Evolutionary conservation across 1,140 invertebrate genomes (phyloP), one percentile per base, ranked within the genome.

Genomic region (Drosophila punjabiensis): DNA sequence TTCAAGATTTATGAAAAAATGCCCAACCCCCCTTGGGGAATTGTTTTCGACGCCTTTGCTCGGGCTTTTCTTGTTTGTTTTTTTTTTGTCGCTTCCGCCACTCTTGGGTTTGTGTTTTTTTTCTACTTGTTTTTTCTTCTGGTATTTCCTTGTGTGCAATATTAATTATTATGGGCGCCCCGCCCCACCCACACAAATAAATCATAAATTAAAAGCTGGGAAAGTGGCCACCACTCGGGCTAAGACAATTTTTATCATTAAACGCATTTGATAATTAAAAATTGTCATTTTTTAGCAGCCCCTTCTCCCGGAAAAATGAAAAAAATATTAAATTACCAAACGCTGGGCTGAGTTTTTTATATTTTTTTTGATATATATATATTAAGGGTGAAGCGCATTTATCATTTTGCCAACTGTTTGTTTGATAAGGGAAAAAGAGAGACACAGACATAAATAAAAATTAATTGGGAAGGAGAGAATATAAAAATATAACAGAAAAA

Each of bases 181-280:
- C 76, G 43, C 74, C 59, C 85, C 85, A 70, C 85, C 85, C 85
- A 89, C 81, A 88, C 85, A 84, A 88, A 88, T 89, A 88, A 89
- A 88, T 88, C 85, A 88, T 88, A 89, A 88, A 88, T 88, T 88
- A 89, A 88, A 88, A 89, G 83, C 63, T 69, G 67, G 67, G 70
- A 71, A 73, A 74, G 70, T 74, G 56, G 75, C 74, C 64, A 56
- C 69, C 74, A 53, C 75, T 64, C 77, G 68, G 68, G 68, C 62
- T 43, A 63, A 79, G 50, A 86, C 75, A 89, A 88, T 88, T 88
- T 90, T 88, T 92, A 92, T 92, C 90, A 92, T 92, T 92, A 92
- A 88, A 92, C 91, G 91, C 91, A 92, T 92, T 92, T 92, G 90
- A 92, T 92, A 92, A 92, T 92, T 92, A 92, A 92, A 92, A 92